Percentiles rank a stretch among this genome's conserved stretches.
Evolutionary conservation across 2,888 invertebrate genomes (phyloP).

Genomic region (Brachycybe producta): DNA sequence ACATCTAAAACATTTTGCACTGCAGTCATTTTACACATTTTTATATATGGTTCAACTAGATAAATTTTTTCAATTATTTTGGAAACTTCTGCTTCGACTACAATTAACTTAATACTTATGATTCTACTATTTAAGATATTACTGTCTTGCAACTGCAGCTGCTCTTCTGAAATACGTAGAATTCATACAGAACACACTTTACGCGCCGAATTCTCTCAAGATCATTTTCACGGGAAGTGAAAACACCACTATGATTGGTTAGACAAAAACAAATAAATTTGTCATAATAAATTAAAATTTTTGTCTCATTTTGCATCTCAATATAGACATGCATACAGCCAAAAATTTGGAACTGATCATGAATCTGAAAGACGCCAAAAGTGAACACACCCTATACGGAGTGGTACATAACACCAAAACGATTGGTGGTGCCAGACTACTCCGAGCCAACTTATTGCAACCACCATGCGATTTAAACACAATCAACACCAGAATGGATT

Average conservation of each 20-base stretch:
- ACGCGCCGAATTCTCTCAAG: slow-evolving; percentile 60
- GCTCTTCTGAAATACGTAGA: slow-evolving; percentile 76
- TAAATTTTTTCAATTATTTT: no score
- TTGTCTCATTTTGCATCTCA: slow-evolving; percentile 5
- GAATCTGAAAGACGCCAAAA: slow-evolving; percentile 32
- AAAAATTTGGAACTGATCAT: slow-evolving; percentile 48
- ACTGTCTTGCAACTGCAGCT: slow-evolving; percentile 68
- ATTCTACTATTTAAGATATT: slow-evolving; percentile 48
- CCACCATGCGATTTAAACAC: slow-evolving; percentile 54
- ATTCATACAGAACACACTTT: slow-evolving; percentile 57
- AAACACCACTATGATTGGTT: slow-evolving; percentile 70
- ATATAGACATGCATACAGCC: slow-evolving; percentile 64
- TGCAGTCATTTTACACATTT: no score
- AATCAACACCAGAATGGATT: slow-evolving; percentile 56
- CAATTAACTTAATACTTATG: no score
- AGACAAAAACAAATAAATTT: slow-evolving; percentile 18
- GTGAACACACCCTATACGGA: slow-evolving; percentile 45
- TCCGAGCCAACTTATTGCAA: slow-evolving; percentile 56
- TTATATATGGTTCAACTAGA: no score
- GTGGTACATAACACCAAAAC: slow-evolving; percentile 57
- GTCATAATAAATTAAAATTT: not conserved
- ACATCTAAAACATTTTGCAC: no score
- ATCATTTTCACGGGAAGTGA: slow-evolving; percentile 69
- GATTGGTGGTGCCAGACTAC: slow-evolving; percentile 56
- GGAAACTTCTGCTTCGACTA: no score